Percentiles rank a stretch among this genome's conserved stretches.
These are phyloP conservation scores for Schizotus pectinicornis DNA, from an alignment of 2,888 invertebrate genomes.

Conservation along the genomic window DNA sequence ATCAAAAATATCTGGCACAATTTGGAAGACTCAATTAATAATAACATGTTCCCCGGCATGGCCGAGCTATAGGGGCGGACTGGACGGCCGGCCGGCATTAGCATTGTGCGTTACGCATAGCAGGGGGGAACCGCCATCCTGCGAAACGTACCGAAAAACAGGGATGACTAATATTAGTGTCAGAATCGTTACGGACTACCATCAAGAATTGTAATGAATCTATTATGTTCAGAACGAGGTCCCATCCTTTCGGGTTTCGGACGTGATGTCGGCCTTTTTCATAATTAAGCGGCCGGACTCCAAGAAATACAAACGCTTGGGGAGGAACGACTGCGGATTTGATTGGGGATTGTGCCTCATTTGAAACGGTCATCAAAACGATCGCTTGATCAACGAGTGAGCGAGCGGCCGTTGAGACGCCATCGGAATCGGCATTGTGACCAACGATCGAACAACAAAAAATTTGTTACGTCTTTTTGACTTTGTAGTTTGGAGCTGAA, in stretches of 20 bases:
- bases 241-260: constrained; percentile 27
- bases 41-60: constrained; percentile 42
- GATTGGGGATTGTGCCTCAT: too few relatives aligned
- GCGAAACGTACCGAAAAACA: constrained; percentile 48
- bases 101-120: constrained; percentile 46
- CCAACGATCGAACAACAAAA: too few relatives aligned
- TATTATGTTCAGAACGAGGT: constrained; percentile 52
- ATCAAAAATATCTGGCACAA: constrained; percentile 39
- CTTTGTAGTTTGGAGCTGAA: too few relatives aligned
- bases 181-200: constrained; percentile 50
- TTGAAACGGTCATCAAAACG: too few relatives aligned
- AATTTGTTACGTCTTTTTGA: too few relatives aligned
- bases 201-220: constrained; percentile 56
- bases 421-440: too few relatives aligned
- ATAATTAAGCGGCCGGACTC: constrained; percentile 20
- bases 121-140: constrained; percentile 41
- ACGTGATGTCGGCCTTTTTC: constrained; percentile 17
- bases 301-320: constrained; percentile 1
- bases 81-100: constrained; percentile 47
- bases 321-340: background rate
- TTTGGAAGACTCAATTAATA: constrained; percentile 49
- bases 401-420: too few relatives aligned
- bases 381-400: background rate
- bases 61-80: constrained; percentile 44
- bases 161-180: constrained; percentile 56